Evolutionary conservation across 1,140 invertebrate species (phyloP), one percentile per base, ranked within the genome.

Genomic region (Calliphora vicina): DNA sequence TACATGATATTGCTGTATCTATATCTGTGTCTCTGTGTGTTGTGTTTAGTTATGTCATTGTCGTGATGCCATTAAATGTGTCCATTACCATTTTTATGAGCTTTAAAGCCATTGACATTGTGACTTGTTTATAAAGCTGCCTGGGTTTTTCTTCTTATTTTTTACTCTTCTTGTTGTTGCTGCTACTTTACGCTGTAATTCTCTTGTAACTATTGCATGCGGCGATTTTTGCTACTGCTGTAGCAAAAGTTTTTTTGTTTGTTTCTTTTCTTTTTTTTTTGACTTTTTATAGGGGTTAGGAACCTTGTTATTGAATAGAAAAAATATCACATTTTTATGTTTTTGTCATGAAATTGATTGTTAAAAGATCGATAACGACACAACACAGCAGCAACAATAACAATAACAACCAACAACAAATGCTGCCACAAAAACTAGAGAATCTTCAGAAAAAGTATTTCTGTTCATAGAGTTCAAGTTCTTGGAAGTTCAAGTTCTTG

Each of bases 1-100:
- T 50, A 50, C 17, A 50, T 50, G 15, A 35, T 35, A 35, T 57
- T 57, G 45, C 15, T 67, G 20, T 67, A 23, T 2, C 61, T 23
- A n/a, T 67, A 23, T 13, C 12, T 61, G 17, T 61, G 15, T 35
- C n/a, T 83, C 17, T 23, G 25, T 17, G 26, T 35, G 17, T 80
- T 80, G 82, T 83, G 67, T 74, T 73, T 71, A 81, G 78, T 82
- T 81, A 82, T 83, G 83, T 83, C 83, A 83, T 83, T 83, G 83
- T 83, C 80, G 83, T 82, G 78, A 78, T 82, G 71, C 61, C 83
- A 78, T 84, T 80, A 78, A 78, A 82, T 76, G 76, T 45, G 72
- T 76, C 81, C 35, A 45, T 71, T 82, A 43, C 81, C 57, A 67
- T 82, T 72, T 71, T 71, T 82, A 45, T 45, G 74, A 78, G 74